Conservation (phyloP, 2,113 vertebrate genomes). For the Semnornis frantzii region DNA sequence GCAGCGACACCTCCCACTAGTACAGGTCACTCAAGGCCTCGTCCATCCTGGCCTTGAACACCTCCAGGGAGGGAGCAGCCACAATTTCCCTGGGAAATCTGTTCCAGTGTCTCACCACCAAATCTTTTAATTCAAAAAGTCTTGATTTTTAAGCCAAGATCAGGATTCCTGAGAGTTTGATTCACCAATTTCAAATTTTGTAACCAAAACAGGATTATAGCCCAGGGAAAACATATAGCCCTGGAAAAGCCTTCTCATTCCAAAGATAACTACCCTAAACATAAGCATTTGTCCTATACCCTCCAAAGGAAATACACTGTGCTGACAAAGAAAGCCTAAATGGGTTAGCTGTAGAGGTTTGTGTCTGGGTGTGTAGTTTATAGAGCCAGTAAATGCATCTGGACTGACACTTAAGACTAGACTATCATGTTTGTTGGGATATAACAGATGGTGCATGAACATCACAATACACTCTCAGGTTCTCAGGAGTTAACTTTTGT, state of each 20-base stretch:
- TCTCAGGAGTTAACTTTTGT: conserved; percentile 21
- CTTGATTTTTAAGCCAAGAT: background rate
- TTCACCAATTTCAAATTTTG: background rate
- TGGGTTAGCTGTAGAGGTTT: background rate
- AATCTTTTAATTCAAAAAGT: background rate
- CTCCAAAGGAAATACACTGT: background rate
- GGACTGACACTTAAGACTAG: conserved; percentile 5
- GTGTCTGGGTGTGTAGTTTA: background rate
- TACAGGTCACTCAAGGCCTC: no score
- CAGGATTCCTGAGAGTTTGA: background rate
- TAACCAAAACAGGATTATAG: background rate
- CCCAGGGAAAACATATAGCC: background rate
- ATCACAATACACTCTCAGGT: background rate
- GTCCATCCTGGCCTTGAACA: no score
- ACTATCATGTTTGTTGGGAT: background rate
- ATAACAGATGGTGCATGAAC: background rate
- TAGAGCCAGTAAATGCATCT: background rate
- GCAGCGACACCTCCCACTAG: no score
- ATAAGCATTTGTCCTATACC: background rate
- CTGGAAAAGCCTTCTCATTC: background rate
- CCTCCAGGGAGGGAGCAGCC: no score
- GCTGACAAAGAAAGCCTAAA: background rate
- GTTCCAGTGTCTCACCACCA: background rate
- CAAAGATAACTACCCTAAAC: background rate
- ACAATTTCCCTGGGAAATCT: no score